These are phyloP conservation scores for Dromiciops gliroides DNA, from an alignment of 2,113 vertebrate species.

Conservation along the genomic window DNA sequence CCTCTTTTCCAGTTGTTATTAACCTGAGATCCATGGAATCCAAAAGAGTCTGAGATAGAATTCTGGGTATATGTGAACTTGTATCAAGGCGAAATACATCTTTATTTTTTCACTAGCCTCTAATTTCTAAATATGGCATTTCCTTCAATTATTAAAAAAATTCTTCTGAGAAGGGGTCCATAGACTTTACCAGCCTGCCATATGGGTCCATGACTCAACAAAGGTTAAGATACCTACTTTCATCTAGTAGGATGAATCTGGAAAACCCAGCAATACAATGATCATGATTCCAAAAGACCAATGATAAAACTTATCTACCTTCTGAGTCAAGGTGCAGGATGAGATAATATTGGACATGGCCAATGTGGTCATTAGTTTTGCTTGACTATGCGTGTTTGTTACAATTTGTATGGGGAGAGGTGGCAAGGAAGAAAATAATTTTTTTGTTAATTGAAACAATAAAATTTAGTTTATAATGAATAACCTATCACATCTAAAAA, in stretches of 20 bases:
- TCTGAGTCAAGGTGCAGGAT: neutral
- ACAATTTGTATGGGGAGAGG: neutral
- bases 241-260: neutral
- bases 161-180: neutral
- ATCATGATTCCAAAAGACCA: neutral
- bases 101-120: neutral
- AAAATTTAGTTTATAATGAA: neutral
- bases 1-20: neutral
- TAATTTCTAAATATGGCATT: neutral
- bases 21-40: neutral
- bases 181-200: too few relatives aligned
- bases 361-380: neutral
- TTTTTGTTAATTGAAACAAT: neutral
- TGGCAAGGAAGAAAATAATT: neutral
- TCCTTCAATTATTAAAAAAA: neutral
- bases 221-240: neutral
- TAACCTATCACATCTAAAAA: neutral
- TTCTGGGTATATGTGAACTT: neutral
- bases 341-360: too few relatives aligned
- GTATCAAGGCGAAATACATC: neutral
- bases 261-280: neutral
- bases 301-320: neutral
- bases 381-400: neutral
- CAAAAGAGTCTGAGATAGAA: neutral
- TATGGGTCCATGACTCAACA: neutral